A percentile compares a stretch with the other conserved stretches of the same genome.
Evolutionary conservation across 2,797 vertebrate species (phyloP).

Genomic region (Pseudocheirus occidentalis): DNA sequence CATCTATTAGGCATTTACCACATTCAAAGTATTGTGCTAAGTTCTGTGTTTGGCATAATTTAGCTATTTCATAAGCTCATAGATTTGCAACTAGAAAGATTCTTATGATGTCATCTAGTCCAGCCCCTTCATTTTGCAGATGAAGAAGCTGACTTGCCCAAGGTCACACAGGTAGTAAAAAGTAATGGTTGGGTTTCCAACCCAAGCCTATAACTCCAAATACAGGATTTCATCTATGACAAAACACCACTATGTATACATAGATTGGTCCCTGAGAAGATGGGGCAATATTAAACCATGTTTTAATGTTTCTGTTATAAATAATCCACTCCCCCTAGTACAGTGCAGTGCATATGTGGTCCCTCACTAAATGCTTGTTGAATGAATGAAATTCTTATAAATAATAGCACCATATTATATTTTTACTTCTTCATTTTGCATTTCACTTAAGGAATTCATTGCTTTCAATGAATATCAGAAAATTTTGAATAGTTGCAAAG

Average conservation of each 20-base stretch:
- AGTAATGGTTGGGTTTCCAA: background rate
- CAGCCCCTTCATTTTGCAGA: background rate
- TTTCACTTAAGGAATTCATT: constrained; percentile 30
- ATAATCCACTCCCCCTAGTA: constrained; percentile 21
- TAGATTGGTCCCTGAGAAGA: constrained; percentile 24
- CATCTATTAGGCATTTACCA: background rate
- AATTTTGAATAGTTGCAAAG: constrained; percentile 52
- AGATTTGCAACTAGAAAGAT: background rate
- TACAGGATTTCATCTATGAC: background rate
- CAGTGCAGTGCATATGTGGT: background rate
- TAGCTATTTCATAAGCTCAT: constrained; percentile 41
- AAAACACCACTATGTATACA: background rate
- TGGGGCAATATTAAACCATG: background rate
- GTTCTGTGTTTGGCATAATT: constrained; percentile 36
- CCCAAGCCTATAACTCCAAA: background rate
- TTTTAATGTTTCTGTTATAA: constrained; percentile 34
- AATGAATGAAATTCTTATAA: constrained; percentile 19
- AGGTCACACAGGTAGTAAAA: background rate
- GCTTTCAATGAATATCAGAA: constrained; percentile 53
- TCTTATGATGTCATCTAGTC: background rate
- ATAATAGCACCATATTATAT: background rate
- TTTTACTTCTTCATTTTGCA: constrained; percentile 35
- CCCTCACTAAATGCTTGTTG: constrained; percentile 46
- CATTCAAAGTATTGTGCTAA: background rate
- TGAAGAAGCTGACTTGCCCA: background rate